Evolutionary conservation across 2,113 vertebrate genomes (phyloP), one percentile per base, ranked within the genome.

Genomic region (Eudyptes chrysolophus): DNA sequence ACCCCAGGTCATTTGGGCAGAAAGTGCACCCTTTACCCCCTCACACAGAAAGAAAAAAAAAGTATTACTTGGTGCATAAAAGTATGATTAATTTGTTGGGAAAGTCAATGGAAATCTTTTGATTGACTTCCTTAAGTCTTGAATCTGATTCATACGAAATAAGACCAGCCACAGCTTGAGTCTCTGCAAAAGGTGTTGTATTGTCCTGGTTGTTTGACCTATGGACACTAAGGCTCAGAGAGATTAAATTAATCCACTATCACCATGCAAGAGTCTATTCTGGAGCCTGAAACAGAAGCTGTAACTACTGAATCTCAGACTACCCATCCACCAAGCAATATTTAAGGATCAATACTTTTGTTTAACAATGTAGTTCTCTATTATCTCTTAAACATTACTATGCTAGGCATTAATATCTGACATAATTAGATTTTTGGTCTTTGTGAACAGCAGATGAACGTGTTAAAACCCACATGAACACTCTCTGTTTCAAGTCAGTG

Each of bases 11-110:
- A 7, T 55, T 55, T 42, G 18, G 14, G 5, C 13, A 61, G 49
- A 42, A 89, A 55, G 5, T 2, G 6, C 22, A 48, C 1, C 4
- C 14, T 40, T 74, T 44, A 44, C 0, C 1, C 4, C 6, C 9
- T 18, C 27, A 29, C 2, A 66, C 40, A 42, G 42, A 42, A 42
- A 42, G 7, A 9, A 65, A 70, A 30, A 62, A 49, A 16, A 42
- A 26, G 2, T 6, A 46, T n/a, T 70, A 19, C 3, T 61, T 66
- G 2, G 5, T 3, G 2, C n/a, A 71, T 42, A 60, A 55, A 74
- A 61, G 5, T 64, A 26, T 24, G 3, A 66, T 26, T 44, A 49
- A 19, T 71, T 87, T 49, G 1, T 49, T 51, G 11, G 6, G 13
- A 52, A 68, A 55, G 7, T 40, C n/a, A 80, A 5, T 42, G 16